Base-by-base conservation (phyloP, 2,113 vertebrate genomes). In the Neopipo cinnamomea region DNA sequence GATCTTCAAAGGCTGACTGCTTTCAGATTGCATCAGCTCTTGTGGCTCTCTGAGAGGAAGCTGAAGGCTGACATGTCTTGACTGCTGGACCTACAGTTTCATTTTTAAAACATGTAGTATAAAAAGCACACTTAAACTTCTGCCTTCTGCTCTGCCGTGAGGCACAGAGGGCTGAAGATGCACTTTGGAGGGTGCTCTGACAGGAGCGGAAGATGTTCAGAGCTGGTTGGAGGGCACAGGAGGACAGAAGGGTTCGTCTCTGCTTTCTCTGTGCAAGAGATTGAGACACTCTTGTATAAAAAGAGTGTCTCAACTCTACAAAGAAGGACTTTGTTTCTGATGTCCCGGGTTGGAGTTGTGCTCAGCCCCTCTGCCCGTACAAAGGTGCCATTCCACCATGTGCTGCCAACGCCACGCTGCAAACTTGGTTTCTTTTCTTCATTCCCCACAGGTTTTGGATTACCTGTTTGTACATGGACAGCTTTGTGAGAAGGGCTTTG, bases 401-500 rank as follows among this genome's bases (percentile, higher is more conserved):
- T 11, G 16, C 68, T 71, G 39, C 14, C 4, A 42, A 47, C 79
- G 67, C 65, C 28, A 8, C 8, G 58, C 44, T 66, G 23, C 63
- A 74, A 49, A 20, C 49, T 68, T 55, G 24, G 27, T 31, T 86
- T 46, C 18, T 95, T 67, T 63, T 71, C 68, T 63, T 73, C 31
- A 4, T 68, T 86, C 30, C 52, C 30, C 28, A 6, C 53, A 97
- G 98, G 98, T 99, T 96, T 98, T 99, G 93, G 99, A 99, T 95
- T 99, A 99, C 97, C 98, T 99, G 90, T 99, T 99, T 97, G 97
- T 97, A 91, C 98, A 99, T 5, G 98, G 98, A 74, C 99, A 99
- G 91, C 98, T 99, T 91, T 99, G 99, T 95, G 99, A 99, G 95
- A 98, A 98, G 81, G 99, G 99, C 76, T 99, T 99, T 53, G 99